These are phyloP conservation scores for Lineus longissimus DNA, from an alignment of 1,140 invertebrate species.

Conservation along the genomic window DNA sequence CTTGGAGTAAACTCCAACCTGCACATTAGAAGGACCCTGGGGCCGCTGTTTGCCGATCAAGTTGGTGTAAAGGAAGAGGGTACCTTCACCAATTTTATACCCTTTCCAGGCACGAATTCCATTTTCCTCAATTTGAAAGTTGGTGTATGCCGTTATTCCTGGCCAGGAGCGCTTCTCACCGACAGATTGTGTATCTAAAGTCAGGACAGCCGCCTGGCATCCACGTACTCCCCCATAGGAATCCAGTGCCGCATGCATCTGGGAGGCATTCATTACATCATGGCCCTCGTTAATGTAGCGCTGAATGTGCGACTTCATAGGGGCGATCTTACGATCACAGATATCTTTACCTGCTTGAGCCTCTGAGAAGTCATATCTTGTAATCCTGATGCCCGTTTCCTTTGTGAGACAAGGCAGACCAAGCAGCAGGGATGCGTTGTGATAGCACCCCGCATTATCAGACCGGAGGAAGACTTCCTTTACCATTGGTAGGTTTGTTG, in stretches of 20 bases:
- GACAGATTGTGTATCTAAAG: too few species aligned
- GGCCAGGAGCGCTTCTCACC: too few species aligned
- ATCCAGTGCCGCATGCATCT: background rate
- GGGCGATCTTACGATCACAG: background rate
- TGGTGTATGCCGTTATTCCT: too few species aligned
- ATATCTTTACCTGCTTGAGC: slow-evolving; percentile 2
- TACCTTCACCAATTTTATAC: too few species aligned
- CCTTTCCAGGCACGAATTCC: too few species aligned
- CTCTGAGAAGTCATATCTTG: background rate
- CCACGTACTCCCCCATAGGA: background rate
- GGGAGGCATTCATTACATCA: background rate
- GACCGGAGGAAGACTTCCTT: background rate
- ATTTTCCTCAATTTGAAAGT: too few species aligned
- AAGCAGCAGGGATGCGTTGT: background rate
- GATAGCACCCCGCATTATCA: slow-evolving; percentile 5
- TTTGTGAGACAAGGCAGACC: background rate
- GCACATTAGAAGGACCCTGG: too few species aligned
- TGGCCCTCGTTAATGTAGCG: background rate
- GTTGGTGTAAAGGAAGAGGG: too few species aligned
- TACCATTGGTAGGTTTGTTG: background rate
- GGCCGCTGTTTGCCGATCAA: too few species aligned
- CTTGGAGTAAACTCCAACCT: too few species aligned
- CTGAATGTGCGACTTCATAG: background rate
- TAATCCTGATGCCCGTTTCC: background rate
- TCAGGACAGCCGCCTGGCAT: too few species aligned